Percentiles rank a stretch among this genome's conserved stretches.
These are phyloP conservation scores for Balearica regulorum DNA, from an alignment of 2,797 vertebrate genomes.

Conservation along the genomic window DNA sequence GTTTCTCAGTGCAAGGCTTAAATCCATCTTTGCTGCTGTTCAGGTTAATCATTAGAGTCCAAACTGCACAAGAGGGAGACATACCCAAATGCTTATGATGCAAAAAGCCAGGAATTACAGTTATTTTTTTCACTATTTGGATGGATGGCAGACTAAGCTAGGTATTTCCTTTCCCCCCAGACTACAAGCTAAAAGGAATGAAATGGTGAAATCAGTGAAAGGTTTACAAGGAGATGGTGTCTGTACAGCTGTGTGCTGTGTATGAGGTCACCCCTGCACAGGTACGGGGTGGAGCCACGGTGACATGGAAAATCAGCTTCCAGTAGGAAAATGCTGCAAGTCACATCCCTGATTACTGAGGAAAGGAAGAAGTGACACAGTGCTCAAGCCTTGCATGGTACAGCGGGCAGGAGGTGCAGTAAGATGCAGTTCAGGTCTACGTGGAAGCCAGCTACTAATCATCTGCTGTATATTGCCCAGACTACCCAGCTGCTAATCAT, in stretches of 20 bases:
- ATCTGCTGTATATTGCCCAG: not conserved
- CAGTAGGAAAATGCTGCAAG: not conserved
- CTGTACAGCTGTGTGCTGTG: conserved; percentile 6
- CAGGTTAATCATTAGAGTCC: not conserved
- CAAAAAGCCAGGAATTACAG: not conserved
- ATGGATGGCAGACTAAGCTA: not conserved
- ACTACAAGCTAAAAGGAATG: not conserved
- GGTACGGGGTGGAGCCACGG: not conserved
- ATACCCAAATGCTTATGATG: not conserved
- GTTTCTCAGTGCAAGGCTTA: not conserved
- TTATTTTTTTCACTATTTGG: not conserved
- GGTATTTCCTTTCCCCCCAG: not conserved
- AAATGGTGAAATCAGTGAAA: not conserved
- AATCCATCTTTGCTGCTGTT: not conserved
- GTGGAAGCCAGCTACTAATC: conserved; percentile 16
- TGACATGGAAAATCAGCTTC: conserved; percentile 16
- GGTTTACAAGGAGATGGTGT: not conserved
- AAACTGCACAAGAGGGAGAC: not conserved
- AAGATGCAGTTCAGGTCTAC: conserved; percentile 15
- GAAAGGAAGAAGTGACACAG: not conserved
- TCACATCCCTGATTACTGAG: not conserved
- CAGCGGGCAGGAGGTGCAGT: conserved; percentile 15
- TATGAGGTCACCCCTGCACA: not conserved
- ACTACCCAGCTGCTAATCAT: not conserved
- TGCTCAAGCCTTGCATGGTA: not conserved